A percentile compares a stretch with the other conserved stretches of the same genome.
phyloP scores from a whole-genome alignment of 1,140 invertebrate genomes.

The Brachionus sp. region DNA sequence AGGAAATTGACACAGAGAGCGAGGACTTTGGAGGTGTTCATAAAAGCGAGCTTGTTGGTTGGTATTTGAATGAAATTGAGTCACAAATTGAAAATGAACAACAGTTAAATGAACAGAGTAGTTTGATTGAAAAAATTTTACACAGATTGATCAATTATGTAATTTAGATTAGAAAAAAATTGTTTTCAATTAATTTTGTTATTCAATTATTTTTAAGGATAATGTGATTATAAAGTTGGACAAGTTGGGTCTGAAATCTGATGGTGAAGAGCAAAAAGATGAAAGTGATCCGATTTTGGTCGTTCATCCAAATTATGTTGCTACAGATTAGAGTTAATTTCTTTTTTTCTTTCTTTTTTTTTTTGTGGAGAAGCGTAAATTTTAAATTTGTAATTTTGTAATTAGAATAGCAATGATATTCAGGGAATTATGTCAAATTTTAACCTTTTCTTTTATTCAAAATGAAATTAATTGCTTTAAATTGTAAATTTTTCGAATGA shows the following conservation, averaged over 20 bases:
- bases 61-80: constrained; percentile 45
- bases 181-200: background rate
- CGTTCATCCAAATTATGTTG: constrained; percentile 90
- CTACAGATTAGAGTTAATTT: constrained; percentile 62
- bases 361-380: background rate
- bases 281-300: constrained; percentile 77
- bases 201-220: constrained; percentile 62
- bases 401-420: background rate
- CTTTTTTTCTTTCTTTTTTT: background rate
- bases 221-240: constrained; percentile 85
- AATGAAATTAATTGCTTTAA: background rate
- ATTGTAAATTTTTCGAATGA: background rate
- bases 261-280: constrained; percentile 51
- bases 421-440: background rate
- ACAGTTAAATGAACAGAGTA: constrained; percentile 81
- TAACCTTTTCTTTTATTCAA: background rate
- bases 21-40: constrained; percentile 40
- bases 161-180: constrained; percentile 63
- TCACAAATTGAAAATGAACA: constrained; percentile 70
- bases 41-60: constrained; percentile 31
- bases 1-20: constrained; percentile 43
- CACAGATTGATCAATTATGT: constrained; percentile 80
- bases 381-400: constrained; percentile 15
- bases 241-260: constrained; percentile 64
- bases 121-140: constrained; percentile 88